phyloP scores from a whole-genome alignment of 1,140 invertebrate species.

The Alviniconcha marisindica region DNA sequence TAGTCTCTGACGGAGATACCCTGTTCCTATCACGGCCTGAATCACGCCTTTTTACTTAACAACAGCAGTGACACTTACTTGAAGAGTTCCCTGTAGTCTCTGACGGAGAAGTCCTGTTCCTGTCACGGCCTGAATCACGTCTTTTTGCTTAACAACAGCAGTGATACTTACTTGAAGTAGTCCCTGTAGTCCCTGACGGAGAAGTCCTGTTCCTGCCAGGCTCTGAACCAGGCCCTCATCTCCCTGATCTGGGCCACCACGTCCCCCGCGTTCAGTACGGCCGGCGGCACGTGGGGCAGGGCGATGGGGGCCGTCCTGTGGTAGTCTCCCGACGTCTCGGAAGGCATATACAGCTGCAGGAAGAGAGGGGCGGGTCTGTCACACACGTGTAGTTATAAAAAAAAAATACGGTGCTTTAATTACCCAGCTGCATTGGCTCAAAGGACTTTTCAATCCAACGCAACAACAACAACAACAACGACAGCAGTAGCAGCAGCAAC shows the following conservation, averaged over 20 bases:
- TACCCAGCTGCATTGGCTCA: too few species aligned
- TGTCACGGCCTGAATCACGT: conserved; percentile 66
- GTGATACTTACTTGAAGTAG: conserved; percentile 67
- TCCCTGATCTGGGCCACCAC: conserved; percentile 62
- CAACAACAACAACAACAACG: too few species aligned
- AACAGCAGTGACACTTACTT: conserved; percentile 52
- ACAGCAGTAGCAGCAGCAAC: too few species aligned
- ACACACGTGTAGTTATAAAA: too few species aligned
- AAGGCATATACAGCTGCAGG: too few species aligned
- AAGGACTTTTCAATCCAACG: too few species aligned
- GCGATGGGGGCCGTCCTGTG: conserved; percentile 54
- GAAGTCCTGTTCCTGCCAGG: conserved; percentile 58
- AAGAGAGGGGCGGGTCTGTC: too few species aligned
- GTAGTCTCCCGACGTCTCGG: conserved; percentile 47
- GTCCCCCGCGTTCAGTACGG: conserved; percentile 52
- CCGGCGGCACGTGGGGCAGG: conserved; percentile 61
- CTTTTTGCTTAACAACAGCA: too few species aligned
- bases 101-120: conserved; percentile 46
- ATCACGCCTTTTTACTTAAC: too few species aligned
- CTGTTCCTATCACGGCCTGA: too few species aligned
- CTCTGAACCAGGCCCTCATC: conserved; percentile 68
- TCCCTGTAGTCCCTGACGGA: conserved; percentile 55
- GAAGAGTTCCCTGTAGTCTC: conserved; percentile 63
- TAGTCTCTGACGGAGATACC: conserved; percentile 51
- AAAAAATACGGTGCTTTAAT: too few species aligned